Percentiles rank a stretch among this genome's conserved stretches.
These are phyloP conservation scores for Cacatua alba DNA, from an alignment of 2,113 vertebrate species.

Conservation along the genomic window DNA sequence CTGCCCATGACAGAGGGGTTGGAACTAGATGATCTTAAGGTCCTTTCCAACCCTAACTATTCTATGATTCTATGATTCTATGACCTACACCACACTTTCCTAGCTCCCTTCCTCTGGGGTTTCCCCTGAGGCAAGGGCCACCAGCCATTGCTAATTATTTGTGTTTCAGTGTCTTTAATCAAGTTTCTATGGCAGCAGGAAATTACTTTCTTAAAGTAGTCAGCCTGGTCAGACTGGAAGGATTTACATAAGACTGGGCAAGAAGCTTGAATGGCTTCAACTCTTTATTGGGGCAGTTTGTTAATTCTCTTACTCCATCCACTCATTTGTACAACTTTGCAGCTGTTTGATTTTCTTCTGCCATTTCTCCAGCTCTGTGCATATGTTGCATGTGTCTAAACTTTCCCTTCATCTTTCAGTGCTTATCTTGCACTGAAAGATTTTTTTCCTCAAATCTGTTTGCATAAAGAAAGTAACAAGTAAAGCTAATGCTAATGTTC, in stretches of 20 bases:
- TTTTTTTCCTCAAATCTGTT: neutral
- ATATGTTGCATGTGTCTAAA: neutral
- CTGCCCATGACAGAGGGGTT: too few relatives aligned
- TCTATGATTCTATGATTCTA: too few relatives aligned
- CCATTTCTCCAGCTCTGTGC: neutral
- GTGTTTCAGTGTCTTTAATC: neutral
- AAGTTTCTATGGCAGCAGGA: neutral
- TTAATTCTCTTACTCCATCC: neutral
- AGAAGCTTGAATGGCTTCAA: neutral
- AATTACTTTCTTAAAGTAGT: neutral
- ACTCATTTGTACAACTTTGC: neutral
- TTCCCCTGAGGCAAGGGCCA: neutral
- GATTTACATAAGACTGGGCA: neutral
- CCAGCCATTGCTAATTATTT: neutral
- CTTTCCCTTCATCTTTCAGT: neutral
- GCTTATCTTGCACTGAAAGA: neutral
- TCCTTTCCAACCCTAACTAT: too few relatives aligned
- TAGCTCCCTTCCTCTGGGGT: neutral
- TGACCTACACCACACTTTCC: neutral
- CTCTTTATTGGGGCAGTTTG: neutral
- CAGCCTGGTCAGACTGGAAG: neutral
- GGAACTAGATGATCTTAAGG: too few relatives aligned
- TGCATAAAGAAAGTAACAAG: neutral
- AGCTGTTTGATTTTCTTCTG: neutral
- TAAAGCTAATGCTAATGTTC: neutral